Base-by-base conservation (phyloP, 1,140 invertebrate genomes). In the Mamestra configurata region DNA sequence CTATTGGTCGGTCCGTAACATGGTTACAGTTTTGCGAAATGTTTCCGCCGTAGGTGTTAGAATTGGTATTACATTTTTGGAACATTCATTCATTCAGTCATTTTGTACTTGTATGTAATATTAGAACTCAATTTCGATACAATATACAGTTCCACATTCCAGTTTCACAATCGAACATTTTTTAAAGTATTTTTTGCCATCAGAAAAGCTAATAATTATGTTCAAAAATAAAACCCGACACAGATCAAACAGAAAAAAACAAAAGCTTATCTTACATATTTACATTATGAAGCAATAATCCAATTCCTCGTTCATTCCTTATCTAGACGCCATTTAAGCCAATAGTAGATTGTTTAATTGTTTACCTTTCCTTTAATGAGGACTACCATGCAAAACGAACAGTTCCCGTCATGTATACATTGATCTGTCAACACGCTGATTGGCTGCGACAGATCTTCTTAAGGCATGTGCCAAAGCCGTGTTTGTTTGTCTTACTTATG, bases 321-420 rank as follows among this genome's bases (percentile, higher is more conserved):
- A n/a, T n/a, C n/a, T n/a, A n/a, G n/a, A n/a, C n/a, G n/a, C n/a
- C n/a, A n/a, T n/a, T n/a, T n/a, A n/a, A n/a, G n/a, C n/a, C n/a
- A n/a, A n/a, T n/a, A n/a, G n/a, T n/a, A n/a, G n/a, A n/a, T n/a
- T n/a, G n/a, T n/a, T n/a, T n/a, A n/a, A 3, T 5, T 31, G 27
- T 55, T 55, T 55, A 22, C 51, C 6, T 55, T 55, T 55, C 51
- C 51, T 55, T 55, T 55, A 55, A 61, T 61, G 27, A 61, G 57
- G 18, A 53, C 5, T 64, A 20, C 35, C 18, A 40, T 11, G 59
- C 18, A 20, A 40, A 40, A 35, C 35, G n/a, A 10, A 20, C 35
- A 4, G 31, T 37, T 3, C 7, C n/a, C 55, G 24, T 27, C 24
- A 27, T 13, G 59, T 13, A 31, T 37, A 61, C 35, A 64, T 40